phyloP scores from a whole-genome alignment of 1,140 invertebrate genomes.

The Brachionus asplanchnoidis region DNA sequence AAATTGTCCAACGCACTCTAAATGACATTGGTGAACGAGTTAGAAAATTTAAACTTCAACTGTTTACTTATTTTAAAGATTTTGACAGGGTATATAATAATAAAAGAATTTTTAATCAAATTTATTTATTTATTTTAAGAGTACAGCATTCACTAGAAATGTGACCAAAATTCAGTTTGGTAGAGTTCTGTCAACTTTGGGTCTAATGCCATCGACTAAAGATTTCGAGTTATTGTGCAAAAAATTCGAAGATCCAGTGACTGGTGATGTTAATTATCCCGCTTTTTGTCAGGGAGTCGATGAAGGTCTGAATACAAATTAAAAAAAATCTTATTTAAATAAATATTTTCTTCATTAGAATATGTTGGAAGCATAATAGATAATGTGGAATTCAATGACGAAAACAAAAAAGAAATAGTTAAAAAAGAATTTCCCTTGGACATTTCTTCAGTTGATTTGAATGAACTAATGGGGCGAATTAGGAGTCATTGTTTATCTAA shows the following conservation, averaged over 20 bases:
- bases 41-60: conserved; percentile 49
- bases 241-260: conserved; percentile 54
- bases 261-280: conserved; percentile 57
- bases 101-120: neutral
- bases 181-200: conserved; percentile 54
- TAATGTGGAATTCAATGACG: conserved; percentile 30
- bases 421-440: conserved; percentile 45
- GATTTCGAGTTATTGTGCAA: conserved; percentile 51
- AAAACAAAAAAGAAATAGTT: conserved; percentile 45
- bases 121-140: conserved; percentile 46
- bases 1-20: conserved; percentile 47
- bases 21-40: conserved; percentile 49
- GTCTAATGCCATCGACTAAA: conserved; percentile 50
- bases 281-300: conserved; percentile 56
- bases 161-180: conserved; percentile 55
- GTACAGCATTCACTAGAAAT: conserved; percentile 53
- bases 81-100: conserved; percentile 52
- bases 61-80: conserved; percentile 57
- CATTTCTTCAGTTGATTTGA: conserved; percentile 48
- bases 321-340: neutral
- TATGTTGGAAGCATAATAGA: conserved; percentile 54
- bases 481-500: conserved; percentile 53
- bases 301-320: conserved; percentile 46
- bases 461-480: conserved; percentile 54
- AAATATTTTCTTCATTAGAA: conserved; percentile 46